phyloP scores from a whole-genome alignment of 2,113 vertebrate genomes.

The Triplophysa siluroides region DNA sequence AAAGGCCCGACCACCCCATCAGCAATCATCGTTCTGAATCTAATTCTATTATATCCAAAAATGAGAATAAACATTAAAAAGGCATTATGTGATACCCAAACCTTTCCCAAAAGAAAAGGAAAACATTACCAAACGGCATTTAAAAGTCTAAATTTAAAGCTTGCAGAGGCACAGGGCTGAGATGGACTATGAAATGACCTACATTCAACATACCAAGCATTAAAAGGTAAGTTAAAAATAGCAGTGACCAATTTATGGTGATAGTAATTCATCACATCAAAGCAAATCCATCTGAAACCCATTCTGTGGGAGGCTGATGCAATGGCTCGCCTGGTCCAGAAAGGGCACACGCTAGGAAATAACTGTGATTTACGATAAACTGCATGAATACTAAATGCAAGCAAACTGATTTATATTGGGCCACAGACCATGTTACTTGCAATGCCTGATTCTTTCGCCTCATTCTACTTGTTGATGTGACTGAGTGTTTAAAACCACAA shows the following conservation, averaged over 20 bases:
- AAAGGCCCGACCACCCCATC: neutral
- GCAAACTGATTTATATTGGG: neutral
- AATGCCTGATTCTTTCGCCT: neutral
- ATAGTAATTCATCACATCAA: constrained; percentile 38
- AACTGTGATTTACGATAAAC: neutral
- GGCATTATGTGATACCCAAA: constrained; percentile 23
- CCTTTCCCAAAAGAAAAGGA: neutral
- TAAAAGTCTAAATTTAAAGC: constrained; percentile 13
- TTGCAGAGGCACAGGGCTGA: neutral
- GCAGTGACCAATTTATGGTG: constrained; percentile 29
- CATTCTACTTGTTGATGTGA: neutral
- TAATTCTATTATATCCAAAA: constrained; percentile 27
- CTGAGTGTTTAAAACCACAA: no score
- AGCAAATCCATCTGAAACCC: constrained; percentile 40
- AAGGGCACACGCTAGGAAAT: constrained; percentile 2
- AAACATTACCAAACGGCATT: neutral
- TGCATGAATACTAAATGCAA: constrained; percentile 1
- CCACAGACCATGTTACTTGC: neutral
- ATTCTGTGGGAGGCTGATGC: constrained; percentile 23
- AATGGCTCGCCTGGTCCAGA: constrained; percentile 16
- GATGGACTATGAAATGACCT: constrained; percentile 19
- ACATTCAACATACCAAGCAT: constrained; percentile 20
- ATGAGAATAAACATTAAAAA: constrained; percentile 20
- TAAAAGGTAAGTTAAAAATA: constrained; percentile 32
- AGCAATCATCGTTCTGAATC: neutral